These are phyloP conservation scores for Cepaea hortensis DNA, from an alignment of 2,888 invertebrate species.

Conservation along the genomic window DNA sequence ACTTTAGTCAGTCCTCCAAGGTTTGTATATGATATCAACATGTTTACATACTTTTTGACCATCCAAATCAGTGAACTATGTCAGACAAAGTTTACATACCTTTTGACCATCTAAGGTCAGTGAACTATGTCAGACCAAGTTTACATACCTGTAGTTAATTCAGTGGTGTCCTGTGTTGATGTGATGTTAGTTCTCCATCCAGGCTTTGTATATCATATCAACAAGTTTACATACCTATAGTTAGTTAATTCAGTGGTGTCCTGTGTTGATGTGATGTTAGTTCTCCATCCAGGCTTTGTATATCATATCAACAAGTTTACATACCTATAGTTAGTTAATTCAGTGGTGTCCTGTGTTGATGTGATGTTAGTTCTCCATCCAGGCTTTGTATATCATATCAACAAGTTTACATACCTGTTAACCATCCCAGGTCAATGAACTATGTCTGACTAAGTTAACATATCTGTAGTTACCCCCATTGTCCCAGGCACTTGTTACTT, in stretches of 20 bases:
- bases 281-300: too few relatives aligned
- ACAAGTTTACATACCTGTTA: constrained; percentile 55
- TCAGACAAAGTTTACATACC: too few relatives aligned
- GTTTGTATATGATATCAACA: constrained; percentile 57
- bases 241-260: background rate
- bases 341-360: constrained; percentile 65
- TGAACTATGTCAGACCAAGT: too few relatives aligned
- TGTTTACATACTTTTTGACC: too few relatives aligned
- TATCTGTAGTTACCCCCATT: too few relatives aligned
- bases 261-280: constrained; percentile 74
- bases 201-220: too few relatives aligned
- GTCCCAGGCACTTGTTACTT: too few relatives aligned
- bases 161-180: constrained; percentile 65
- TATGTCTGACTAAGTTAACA: background rate
- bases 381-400: constrained; percentile 57
- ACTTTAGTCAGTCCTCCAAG: constrained; percentile 70
- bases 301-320: too few relatives aligned
- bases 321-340: background rate
- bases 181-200: constrained; percentile 72
- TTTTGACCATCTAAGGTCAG: too few relatives aligned
- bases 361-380: constrained; percentile 71
- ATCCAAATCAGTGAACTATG: too few relatives aligned
- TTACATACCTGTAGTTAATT: background rate
- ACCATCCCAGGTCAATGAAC: constrained; percentile 65
- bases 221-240: background rate